Conservation (phyloP, 1,140 invertebrate genomes). For the Aphelinus certus region DNA sequence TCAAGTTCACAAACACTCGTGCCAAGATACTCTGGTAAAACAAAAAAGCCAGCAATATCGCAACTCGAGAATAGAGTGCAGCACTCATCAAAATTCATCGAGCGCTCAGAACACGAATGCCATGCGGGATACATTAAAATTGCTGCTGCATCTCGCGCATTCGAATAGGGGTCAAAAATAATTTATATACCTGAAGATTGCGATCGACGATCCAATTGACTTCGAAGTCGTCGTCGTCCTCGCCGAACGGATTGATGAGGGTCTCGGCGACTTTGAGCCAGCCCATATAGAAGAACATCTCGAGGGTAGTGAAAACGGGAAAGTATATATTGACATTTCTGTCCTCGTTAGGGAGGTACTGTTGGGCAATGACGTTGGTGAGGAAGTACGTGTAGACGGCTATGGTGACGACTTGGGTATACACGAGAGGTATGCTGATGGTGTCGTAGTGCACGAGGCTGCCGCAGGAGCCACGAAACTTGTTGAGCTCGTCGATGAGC, state of each 20-base stretch:
- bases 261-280: conserved; percentile 91
- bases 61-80: no score
- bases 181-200: conserved; percentile 75
- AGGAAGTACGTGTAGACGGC: conserved; percentile 92
- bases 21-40: no score
- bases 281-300: conserved; percentile 91
- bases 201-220: conserved; percentile 90
- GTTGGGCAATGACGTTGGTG: conserved; percentile 81
- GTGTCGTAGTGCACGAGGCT: conserved; percentile 86
- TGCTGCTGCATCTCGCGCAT: neutral
- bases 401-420: conserved; percentile 93
- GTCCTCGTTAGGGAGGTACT: conserved; percentile 73
- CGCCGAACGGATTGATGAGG: conserved; percentile 88
- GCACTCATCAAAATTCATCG: no score
- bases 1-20: no score
- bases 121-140: no score
- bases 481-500: conserved; percentile 88
- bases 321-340: conserved; percentile 81
- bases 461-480: conserved; percentile 86
- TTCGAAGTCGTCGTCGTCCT: conserved; percentile 89
- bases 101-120: no score
- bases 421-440: conserved; percentile 92
- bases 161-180: neutral
- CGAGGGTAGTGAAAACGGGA: conserved; percentile 86
- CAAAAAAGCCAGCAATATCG: no score